These are phyloP conservation scores for Caranx ignobilis DNA, from an alignment of 2,113 vertebrate genomes.

Conservation along the genomic window DNA sequence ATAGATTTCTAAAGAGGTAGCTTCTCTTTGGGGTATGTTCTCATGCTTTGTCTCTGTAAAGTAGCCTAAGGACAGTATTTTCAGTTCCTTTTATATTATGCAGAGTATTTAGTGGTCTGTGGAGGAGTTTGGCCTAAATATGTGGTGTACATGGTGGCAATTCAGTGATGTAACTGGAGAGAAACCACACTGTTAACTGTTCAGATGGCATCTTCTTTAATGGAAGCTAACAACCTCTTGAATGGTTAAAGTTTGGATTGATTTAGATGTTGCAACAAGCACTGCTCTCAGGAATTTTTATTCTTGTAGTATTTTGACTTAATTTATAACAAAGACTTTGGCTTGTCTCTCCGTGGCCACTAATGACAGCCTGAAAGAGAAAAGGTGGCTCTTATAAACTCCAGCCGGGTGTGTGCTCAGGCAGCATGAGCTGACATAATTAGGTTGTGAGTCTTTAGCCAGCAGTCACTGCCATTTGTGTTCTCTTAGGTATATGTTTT, in stretches of 20 bases:
- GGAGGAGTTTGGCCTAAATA: conserved; percentile 13
- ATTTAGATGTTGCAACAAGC: conserved; percentile 21
- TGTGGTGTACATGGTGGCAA: conserved; percentile 14
- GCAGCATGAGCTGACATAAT: conserved; percentile 31
- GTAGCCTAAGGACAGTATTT: conserved; percentile 28
- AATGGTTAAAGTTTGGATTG: neutral
- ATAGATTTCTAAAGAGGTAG: conserved; percentile 36
- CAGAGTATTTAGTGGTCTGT: conserved; percentile 30
- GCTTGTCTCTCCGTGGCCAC: conserved; percentile 23
- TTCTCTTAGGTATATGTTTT: conserved; percentile 44
- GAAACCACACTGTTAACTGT: conserved; percentile 1
- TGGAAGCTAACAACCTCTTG: neutral
- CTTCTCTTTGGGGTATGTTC: conserved; percentile 36
- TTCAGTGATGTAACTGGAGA: conserved; percentile 22
- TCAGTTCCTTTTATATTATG: conserved; percentile 51
- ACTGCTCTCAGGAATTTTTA: conserved; percentile 48
- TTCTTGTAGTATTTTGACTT: conserved; percentile 46
- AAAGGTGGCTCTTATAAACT: conserved; percentile 8
- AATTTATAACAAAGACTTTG: conserved; percentile 28
- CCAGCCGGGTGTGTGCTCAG: conserved; percentile 6
- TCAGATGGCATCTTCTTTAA: conserved; percentile 11
- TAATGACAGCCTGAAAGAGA: neutral
- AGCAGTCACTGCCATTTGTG: conserved; percentile 43
- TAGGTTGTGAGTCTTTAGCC: conserved; percentile 40
- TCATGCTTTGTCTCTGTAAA: conserved; percentile 29